phyloP scores from a whole-genome alignment of 2,797 vertebrate genomes.

The Sebastes diaconus region DNA sequence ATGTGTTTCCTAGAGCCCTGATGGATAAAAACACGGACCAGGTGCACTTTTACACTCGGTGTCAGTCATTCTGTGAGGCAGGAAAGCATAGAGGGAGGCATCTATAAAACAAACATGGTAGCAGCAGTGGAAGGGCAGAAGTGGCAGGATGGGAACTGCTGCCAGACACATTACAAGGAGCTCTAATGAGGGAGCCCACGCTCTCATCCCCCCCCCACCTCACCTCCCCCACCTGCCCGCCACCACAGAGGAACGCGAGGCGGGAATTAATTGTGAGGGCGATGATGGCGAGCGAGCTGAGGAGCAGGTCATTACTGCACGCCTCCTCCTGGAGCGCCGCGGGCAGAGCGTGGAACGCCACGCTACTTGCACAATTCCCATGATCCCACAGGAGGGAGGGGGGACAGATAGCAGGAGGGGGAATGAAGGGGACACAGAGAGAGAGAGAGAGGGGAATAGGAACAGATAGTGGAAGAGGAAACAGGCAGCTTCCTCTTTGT shows the following conservation, averaged over 20 bases:
- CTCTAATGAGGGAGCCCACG: slow-evolving; percentile 81
- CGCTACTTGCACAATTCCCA: slow-evolving; percentile 82
- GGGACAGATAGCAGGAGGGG: slow-evolving; percentile 52
- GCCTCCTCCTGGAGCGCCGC: slow-evolving; percentile 82
- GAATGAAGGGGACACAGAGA: slow-evolving; percentile 46
- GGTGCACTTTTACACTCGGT: slow-evolving; percentile 47
- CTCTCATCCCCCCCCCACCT: slow-evolving; percentile 39
- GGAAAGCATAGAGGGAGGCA: slow-evolving; percentile 63
- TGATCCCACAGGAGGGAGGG: slow-evolving; percentile 75
- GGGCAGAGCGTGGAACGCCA: slow-evolving; percentile 80
- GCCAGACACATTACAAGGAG: slow-evolving; percentile 83
- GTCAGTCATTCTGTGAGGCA: slow-evolving; percentile 72
- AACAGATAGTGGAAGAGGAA: slow-evolving; percentile 40
- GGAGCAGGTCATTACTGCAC: slow-evolving; percentile 85
- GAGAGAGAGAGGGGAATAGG: slow-evolving; percentile 18
- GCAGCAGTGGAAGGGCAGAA: slow-evolving; percentile 77
- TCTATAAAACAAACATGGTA: slow-evolving; percentile 79
- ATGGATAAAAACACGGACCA: slow-evolving; percentile 62
- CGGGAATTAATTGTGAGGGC: slow-evolving; percentile 84
- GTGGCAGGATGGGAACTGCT: slow-evolving; percentile 80
- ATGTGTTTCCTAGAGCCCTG: slow-evolving; percentile 56
- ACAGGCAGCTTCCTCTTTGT: slow-evolving; percentile 61
- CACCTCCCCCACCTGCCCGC: not conserved
- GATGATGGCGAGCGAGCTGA: slow-evolving; percentile 82
- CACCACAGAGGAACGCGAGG: slow-evolving; percentile 74